Evolutionary conservation across 2,888 invertebrate genomes (phyloP), one percentile per base, ranked within the genome.

Genomic region (Agrypnus murinus): DNA sequence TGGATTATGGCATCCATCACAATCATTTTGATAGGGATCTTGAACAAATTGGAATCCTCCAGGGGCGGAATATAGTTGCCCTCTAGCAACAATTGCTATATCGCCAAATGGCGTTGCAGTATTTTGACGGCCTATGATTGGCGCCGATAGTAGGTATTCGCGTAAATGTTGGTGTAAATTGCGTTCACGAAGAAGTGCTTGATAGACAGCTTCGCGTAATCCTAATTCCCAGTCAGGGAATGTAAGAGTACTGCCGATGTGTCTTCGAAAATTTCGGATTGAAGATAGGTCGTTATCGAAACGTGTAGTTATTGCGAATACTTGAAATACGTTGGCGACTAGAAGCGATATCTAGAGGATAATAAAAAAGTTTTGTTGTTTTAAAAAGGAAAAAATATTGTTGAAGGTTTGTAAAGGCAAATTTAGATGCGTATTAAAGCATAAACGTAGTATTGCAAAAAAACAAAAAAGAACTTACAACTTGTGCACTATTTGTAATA

Each of bases 181-280:
- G 78, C 88, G 87, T 78, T 90, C 89, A 74, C 89, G 84, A 62
- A 89, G 86, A 9, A 92, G 86, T 1, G 92, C 90, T 74, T 92
- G 86, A 78, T 90, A 90, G 5, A 90, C 89, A 72, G 92, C 90
- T 84, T 92, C 92, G 69, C 91, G 87, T 36, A 93, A 82, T 1
- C 92, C 91, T 68, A 89, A 88, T 82, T 92, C 91, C 92, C 92
- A 93, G 65, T 85, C 81, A 7, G 74, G 74, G 31, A 76, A 70
- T 12, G 77, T 73, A 12, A 75, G 34, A 15, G 43, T 58, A 25
- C 5, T 25, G 48, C 73, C 69, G 14, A 69, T 55, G 57, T 75
- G 69, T 1, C 59, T 50, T 48, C 67, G 32, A 63, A 68, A 46
- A 17, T 67, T 46, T 64, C 69, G 14, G 62, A 65, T 12, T 66